These are phyloP conservation scores for Saimiri boliviensis DNA, from an alignment of 2,113 vertebrate species.

Conservation along the genomic window DNA sequence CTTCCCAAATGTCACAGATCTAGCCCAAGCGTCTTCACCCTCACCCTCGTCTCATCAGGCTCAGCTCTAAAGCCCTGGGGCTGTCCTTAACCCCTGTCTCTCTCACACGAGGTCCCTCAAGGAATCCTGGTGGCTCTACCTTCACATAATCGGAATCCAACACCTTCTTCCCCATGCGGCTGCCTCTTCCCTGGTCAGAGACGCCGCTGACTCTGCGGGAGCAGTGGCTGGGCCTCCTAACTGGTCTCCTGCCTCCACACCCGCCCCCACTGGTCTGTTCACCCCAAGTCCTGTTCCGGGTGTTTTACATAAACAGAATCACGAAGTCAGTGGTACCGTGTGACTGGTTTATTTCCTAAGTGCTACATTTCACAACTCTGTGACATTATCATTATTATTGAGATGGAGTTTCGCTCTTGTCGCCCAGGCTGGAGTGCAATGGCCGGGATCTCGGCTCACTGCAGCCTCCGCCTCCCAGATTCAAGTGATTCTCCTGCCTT, in stretches of 20 bases:
- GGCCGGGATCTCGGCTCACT: too few species aligned
- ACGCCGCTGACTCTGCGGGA: rapidly evolving
- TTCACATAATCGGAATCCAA: neutral
- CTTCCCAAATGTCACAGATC: neutral
- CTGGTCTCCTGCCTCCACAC: neutral
- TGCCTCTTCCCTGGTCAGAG: neutral
- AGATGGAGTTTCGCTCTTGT: neutral
- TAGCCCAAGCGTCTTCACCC: neutral
- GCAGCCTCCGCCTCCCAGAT: too few species aligned
- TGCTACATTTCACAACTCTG: neutral
- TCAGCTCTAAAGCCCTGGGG: neutral
- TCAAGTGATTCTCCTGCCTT: too few species aligned
- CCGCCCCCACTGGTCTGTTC: neutral
- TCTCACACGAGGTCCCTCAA: rapidly evolving
- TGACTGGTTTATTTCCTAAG: neutral
- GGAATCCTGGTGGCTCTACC: neutral
- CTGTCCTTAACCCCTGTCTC: neutral
- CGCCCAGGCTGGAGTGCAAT: too few species aligned
- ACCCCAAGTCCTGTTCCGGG: neutral
- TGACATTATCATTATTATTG: neutral
- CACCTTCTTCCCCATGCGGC: neutral
- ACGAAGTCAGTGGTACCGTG: rapidly evolving
- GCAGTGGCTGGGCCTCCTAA: neutral
- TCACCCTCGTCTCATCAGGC: neutral
- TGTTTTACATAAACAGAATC: neutral